Conservation (phyloP, 2,113 vertebrate species). For the Corvus hawaiiensis region DNA sequence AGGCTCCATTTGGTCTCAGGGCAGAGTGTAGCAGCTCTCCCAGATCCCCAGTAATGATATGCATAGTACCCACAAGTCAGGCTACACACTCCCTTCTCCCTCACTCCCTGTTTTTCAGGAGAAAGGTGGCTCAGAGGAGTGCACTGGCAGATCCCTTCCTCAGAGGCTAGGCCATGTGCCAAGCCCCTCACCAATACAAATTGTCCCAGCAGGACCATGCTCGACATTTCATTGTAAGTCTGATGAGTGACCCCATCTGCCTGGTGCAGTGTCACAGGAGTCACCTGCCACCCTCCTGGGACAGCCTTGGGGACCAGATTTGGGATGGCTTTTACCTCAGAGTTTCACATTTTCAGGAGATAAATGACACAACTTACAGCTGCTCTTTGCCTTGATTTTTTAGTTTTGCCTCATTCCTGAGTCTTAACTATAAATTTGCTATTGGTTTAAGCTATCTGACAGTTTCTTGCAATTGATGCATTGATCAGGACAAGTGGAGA, state of each 20-base stretch:
- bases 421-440: not conserved
- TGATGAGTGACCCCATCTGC: not conserved
- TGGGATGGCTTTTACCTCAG: not conserved
- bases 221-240: fast-evolving
- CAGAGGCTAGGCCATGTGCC: not conserved
- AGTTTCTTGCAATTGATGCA: not conserved
- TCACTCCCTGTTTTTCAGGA: not conserved
- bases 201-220: not conserved
- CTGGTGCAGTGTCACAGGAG: not conserved
- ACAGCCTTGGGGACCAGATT: not conserved
- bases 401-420: not conserved
- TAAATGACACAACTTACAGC: not conserved
- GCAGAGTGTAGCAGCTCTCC: not conserved
- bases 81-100: not conserved
- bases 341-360: not conserved
- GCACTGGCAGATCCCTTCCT: not conserved
- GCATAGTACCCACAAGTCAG: not conserved
- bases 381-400: not conserved
- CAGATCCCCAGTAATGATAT: not conserved
- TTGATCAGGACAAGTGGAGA: not conserved
- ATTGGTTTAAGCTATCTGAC: not conserved
- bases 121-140: not conserved
- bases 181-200: not conserved
- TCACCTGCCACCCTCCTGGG: not conserved
- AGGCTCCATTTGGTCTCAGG: not conserved